Conservation (phyloP, 2,797 vertebrate species). For the Pagetopsis macropterus region DNA sequence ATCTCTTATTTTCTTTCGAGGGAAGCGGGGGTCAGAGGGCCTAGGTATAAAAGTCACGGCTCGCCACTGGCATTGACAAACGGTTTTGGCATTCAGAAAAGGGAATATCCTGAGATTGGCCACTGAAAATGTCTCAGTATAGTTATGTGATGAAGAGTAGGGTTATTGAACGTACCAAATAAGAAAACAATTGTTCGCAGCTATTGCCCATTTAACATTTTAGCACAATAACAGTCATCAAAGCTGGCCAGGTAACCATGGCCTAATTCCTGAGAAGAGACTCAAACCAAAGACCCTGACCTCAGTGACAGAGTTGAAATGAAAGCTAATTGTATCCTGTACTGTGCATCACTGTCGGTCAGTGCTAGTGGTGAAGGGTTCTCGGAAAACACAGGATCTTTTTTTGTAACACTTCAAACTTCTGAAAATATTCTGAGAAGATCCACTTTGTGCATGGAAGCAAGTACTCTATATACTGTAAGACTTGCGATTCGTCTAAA, state of each 20-base stretch:
- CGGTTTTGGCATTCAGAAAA: not conserved
- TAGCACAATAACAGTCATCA: too few relatives aligned
- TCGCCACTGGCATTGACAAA: not conserved
- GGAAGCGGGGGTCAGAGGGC: too few relatives aligned
- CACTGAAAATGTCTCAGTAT: not conserved
- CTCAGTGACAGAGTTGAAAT: not conserved
- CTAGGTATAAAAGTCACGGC: too few relatives aligned
- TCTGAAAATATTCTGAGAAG: slow-evolving; percentile 7
- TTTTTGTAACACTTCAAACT: not conserved
- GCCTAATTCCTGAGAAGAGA: not conserved
- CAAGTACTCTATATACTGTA: not conserved
- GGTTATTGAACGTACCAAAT: too few relatives aligned
- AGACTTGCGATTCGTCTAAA: not conserved
- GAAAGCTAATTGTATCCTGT: too few relatives aligned
- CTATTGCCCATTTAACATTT: too few relatives aligned
- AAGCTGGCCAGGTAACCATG: too few relatives aligned
- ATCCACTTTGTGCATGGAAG: not conserved
- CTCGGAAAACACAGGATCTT: not conserved
- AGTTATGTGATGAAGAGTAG: too few relatives aligned
- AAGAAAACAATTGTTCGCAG: too few relatives aligned
- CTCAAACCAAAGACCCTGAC: not conserved
- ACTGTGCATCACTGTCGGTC: rapidly evolving
- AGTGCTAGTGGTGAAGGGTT: rapidly evolving
- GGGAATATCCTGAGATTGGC: not conserved
- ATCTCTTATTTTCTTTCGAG: too few relatives aligned